Evolutionary conservation across 2,797 vertebrate genomes (phyloP), one percentile per base, ranked within the genome.

Genomic region (Botia kubotai): DNA sequence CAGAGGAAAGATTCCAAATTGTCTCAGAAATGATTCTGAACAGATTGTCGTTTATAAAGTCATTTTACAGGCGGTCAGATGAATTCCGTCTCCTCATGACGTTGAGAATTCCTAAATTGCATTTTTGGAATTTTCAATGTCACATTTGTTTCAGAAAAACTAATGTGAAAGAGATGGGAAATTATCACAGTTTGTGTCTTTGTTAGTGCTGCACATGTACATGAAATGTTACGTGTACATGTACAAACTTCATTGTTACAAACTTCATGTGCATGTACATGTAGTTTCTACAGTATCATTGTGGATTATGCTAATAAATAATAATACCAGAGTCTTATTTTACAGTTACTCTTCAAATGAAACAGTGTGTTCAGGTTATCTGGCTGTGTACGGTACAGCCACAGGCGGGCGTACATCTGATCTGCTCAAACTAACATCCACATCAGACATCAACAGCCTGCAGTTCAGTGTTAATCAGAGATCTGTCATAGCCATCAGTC

Each of bases 401-500:
- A 2, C 10, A 46, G 43, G 43, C 43, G 6, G 6, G 8, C 39
- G 6, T 33, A 43, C 70, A 55, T 16, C 4, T 46, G n/a, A 21
- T 53, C 10, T 48, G 46, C 23, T 78, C 60, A 48, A 21, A 36
- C 60, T 68, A 39, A 60, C 66, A 46, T 46, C 33, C 3, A 33
- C 33, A 33, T 33, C 33, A 33, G 33, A 33, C 33, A 33, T 43
- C 0, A 16, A 53, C 43, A 0, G 75, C 63, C 75, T 43, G 46
- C 7, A 67, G 75, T 53, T 67, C 55, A 70, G 50, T 46, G 63
- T 66, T 57, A 67, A 33, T 17, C 14, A 10, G n/a, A 43, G 57
- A 55, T 46, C 58, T 52, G 46, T 81, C 65, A 81, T 58, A 48
- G 36, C 63, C 69, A 78, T 73, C 53, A 75, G 77, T 48, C 60